phyloP scores from a whole-genome alignment of 2,797 vertebrate genomes.

The Phrynocephalus guinanensis region DNA sequence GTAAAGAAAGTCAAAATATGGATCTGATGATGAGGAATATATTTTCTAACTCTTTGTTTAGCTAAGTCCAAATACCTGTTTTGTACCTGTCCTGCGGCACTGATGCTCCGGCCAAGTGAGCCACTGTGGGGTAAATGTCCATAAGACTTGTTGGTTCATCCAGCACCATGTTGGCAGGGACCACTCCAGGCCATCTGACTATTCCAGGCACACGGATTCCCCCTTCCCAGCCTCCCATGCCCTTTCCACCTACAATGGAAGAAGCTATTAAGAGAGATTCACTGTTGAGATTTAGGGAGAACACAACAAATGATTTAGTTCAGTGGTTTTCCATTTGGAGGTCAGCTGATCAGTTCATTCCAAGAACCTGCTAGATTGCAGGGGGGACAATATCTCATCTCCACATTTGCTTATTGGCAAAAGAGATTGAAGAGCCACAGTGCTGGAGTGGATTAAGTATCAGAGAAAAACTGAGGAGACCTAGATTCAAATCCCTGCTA shows the following conservation, averaged over 20 bases:
- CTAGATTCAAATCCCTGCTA: no score
- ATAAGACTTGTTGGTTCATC: constrained; percentile 88
- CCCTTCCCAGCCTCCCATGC: constrained; percentile 91
- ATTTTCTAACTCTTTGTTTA: no score
- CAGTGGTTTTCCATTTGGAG: not conserved
- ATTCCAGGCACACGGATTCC: constrained; percentile 90
- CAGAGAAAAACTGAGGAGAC: no score
- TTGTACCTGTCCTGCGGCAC: constrained; percentile 82
- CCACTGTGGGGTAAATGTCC: constrained; percentile 88
- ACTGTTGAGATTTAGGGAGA: not conserved
- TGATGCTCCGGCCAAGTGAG: constrained; percentile 80
- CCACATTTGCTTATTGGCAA: no score
- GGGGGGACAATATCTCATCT: no score
- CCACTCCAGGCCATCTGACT: constrained; percentile 84
- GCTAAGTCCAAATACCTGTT: no score
- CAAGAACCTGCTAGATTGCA: no score
- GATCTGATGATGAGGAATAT: no score
- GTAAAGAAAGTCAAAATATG: no score
- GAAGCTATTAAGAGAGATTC: not conserved
- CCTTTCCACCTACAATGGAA: constrained; percentile 82
- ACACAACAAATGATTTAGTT: not conserved
- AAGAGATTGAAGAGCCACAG: no score
- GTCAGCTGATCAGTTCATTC: no score
- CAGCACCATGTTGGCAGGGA: constrained; percentile 79
- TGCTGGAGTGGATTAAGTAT: no score